Percentiles rank a stretch among this genome's conserved stretches.
These are phyloP conservation scores for Arctopsyche grandis DNA, from an alignment of 1,140 invertebrate species.

Conservation along the genomic window DNA sequence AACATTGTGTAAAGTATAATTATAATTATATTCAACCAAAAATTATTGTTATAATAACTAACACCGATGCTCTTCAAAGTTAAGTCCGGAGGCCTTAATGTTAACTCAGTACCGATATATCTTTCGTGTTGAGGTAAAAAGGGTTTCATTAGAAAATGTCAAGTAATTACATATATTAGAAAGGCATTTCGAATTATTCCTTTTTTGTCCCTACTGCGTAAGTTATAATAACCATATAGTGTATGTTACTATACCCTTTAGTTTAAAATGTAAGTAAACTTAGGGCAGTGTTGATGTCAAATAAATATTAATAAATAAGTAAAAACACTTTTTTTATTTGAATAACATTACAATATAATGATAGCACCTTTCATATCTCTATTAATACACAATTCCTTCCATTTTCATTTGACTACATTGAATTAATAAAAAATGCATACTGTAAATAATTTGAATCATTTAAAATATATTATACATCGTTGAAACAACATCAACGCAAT, in stretches of 20 bases:
- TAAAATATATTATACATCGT: no score
- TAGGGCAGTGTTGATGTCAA: slow-evolving; percentile 44
- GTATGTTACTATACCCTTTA: not conserved
- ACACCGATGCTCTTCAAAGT: slow-evolving; percentile 43
- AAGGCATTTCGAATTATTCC: no score
- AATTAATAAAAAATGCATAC: no score
- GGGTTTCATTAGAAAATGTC: no score
- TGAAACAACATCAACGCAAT: not conserved
- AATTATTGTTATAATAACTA: slow-evolving; percentile 54
- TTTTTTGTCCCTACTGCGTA: not conserved
- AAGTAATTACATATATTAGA: no score
- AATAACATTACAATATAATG: slow-evolving; percentile 11
- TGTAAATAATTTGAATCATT: no score
- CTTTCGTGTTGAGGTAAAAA: not conserved
- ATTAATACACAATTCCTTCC: not conserved
- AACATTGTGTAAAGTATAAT: slow-evolving; percentile 48
- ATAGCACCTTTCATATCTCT: not conserved
- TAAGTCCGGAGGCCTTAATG: slow-evolving; percentile 43
- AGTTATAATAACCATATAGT: not conserved
- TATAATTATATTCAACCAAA: slow-evolving; percentile 52
- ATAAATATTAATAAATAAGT: slow-evolving; percentile 26
- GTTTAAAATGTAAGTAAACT: slow-evolving; percentile 4
- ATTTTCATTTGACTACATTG: no score
- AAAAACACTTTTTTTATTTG: not conserved
- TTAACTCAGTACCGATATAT: slow-evolving; percentile 26